These are phyloP conservation scores for Megalopta genalis DNA, from an alignment of 1,140 invertebrate species.

Conservation along the genomic window DNA sequence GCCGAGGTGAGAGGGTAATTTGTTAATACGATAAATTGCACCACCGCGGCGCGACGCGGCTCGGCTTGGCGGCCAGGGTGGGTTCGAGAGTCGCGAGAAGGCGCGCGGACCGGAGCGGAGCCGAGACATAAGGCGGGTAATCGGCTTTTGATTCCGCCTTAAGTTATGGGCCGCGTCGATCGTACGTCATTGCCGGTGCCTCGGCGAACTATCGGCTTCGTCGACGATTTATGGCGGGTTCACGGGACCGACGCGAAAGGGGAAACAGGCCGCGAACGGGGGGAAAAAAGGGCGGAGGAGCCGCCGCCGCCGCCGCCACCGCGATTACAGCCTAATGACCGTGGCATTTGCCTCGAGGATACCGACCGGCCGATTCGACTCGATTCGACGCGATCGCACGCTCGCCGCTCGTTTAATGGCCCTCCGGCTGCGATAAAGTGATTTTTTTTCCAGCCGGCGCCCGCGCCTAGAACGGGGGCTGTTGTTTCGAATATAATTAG, in stretches of 20 bases:
- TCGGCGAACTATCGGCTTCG: constrained; percentile 44
- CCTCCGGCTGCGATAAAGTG: constrained; percentile 1
- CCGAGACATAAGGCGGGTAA: constrained; percentile 36
- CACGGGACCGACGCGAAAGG: constrained; percentile 18
- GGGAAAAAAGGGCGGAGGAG: background rate
- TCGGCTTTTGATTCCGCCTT: constrained; percentile 49
- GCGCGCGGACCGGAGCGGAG: background rate
- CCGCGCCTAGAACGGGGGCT: background rate
- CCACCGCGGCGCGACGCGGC: constrained; percentile 1
- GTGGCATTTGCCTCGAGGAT: constrained; percentile 3
- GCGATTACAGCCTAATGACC: constrained; percentile 35
- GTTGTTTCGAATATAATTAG: constrained; percentile 38
- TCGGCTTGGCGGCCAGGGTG: too few species aligned
- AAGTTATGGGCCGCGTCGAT: constrained; percentile 51
- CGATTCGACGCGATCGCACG: constrained; percentile 1
- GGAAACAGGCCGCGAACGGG: background rate
- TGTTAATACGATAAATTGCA: constrained; percentile 53
- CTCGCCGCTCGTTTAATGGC: constrained; percentile 1
- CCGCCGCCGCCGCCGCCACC: background rate
- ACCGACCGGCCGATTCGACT: background rate
- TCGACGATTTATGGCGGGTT: constrained; percentile 30
- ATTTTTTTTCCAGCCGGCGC: background rate
- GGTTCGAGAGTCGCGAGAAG: background rate
- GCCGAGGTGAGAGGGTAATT: constrained; percentile 50
- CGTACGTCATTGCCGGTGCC: constrained; percentile 48